Evolutionary conservation across 1,140 invertebrate species (phyloP).

Genomic region (Sweltsa coloradensis): DNA sequence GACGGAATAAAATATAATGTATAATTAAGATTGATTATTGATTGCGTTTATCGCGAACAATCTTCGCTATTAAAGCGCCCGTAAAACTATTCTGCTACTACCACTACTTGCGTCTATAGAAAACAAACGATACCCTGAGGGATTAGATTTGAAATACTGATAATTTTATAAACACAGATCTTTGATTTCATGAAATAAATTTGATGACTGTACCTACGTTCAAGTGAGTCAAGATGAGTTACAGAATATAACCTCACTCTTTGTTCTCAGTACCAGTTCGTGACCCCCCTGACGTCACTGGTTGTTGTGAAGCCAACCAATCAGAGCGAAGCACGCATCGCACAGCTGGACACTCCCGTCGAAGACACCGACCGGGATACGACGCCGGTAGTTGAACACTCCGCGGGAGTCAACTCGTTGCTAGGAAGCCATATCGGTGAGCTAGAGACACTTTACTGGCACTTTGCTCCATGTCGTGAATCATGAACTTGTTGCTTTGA

Average conservation of each 20-base stretch:
- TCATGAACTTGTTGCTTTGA: too few species aligned
- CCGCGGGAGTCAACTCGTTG: not conserved
- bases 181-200: not conserved
- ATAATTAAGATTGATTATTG: too few species aligned
- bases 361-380: not conserved
- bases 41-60: too few species aligned
- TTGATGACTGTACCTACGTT: not conserved
- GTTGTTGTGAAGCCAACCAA: constrained; percentile 49
- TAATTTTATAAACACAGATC: not conserved
- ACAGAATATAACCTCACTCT: constrained; percentile 1
- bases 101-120: not conserved
- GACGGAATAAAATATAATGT: too few species aligned
- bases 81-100: not conserved
- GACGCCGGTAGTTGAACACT: not conserved
- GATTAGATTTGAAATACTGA: not conserved
- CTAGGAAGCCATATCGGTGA: constrained; percentile 1
- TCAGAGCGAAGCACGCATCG: not conserved
- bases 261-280: constrained; percentile 46
- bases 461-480: too few species aligned
- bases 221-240: not conserved
- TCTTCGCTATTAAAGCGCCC: not conserved
- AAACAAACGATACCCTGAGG: not conserved
- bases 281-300: constrained; percentile 53
- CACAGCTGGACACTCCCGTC: not conserved
- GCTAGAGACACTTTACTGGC: not conserved